Conservation (phyloP, 2,888 invertebrate species). For the Clostera curtula region DNA sequence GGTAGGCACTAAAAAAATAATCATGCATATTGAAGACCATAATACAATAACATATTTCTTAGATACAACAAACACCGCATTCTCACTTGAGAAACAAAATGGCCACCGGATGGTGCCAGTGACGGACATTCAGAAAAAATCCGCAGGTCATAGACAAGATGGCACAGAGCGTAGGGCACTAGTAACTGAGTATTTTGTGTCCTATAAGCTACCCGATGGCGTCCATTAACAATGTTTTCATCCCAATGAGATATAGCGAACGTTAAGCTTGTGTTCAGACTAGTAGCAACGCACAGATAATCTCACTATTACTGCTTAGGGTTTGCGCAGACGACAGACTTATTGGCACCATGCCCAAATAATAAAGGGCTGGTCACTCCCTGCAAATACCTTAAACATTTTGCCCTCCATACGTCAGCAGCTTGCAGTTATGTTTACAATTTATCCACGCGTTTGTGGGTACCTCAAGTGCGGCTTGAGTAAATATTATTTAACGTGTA, state of each 20-base stretch:
- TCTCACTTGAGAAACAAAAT: slow-evolving; percentile 25
- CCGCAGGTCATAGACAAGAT: slow-evolving; percentile 17
- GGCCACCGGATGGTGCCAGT: slow-evolving; percentile 26
- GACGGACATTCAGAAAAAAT: slow-evolving; percentile 8
- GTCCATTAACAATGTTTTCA: slow-evolving; percentile 14
- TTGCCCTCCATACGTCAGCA: too few species aligned
- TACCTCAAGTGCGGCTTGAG: too few species aligned
- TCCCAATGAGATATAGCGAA: slow-evolving; percentile 22
- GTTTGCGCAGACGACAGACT: too few species aligned
- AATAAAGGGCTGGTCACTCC: slow-evolving; percentile 7
- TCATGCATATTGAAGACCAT: slow-evolving; percentile 73
- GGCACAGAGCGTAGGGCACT: slow-evolving; percentile 25
- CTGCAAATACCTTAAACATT: too few species aligned
- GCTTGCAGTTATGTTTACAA: too few species aligned
- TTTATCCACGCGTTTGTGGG: too few species aligned
- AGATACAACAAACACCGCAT: slow-evolving; percentile 60
- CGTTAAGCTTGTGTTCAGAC: slow-evolving; percentile 17
- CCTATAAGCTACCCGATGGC: slow-evolving; percentile 15
- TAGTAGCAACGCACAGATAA: slow-evolving; percentile 9
- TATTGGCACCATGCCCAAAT: not conserved
- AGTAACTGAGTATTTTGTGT: slow-evolving; percentile 27
- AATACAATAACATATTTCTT: slow-evolving; percentile 70
- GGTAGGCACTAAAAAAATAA: slow-evolving; percentile 75
- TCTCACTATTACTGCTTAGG: not conserved
- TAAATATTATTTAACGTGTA: too few species aligned